Evolutionary conservation across 2,888 invertebrate genomes (phyloP), one percentile per base, ranked within the genome.

Genomic region (Gasteruption jaculator): DNA sequence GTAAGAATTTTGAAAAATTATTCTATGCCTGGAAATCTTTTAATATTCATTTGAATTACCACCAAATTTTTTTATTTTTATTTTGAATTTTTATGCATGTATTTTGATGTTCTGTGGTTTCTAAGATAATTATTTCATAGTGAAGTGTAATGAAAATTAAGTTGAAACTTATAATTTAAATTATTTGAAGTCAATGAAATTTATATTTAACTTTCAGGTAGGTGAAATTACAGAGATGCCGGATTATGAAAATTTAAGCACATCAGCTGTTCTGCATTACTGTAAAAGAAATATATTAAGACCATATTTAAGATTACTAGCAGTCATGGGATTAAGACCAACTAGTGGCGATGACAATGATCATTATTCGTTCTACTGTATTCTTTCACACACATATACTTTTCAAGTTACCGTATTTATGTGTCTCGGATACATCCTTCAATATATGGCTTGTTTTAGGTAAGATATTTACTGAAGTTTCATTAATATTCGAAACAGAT

Each of bases 211-310:
- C 11, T 42, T 33, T 45, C 65, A 85, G 83, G 80, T 83, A 54
- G 83, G 82, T 45, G 84, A 85, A 69, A 80, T 83, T 54, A 77
- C 78, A 1, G 85, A 85, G 60, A 78, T 79, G 47, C 81, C 83
- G 45, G 79, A 80, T 59, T 77, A 78, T 26, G 79, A 81, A 53
- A 78, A 80, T 52, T 75, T 82, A 68, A 86, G 85, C 56, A 86
- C 86, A 20, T 86, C 88, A 8, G 85, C 86, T 7, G 81, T 88
- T 51, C 75, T 90, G 63, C 80, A 81, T 65, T 87, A 86, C 61
- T 90, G 90, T 74, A 87, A 90, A 73, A 80, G 79, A 40, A 87
- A 86, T 80, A 86, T 90, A 64, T 73, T 90, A 41, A 76, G 79
- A 24, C 89, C 89, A 0, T 90, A 90, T 66, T 72, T 88, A 50